Percentiles rank a stretch among this genome's conserved stretches.
Evolutionary conservation across 1,140 invertebrate genomes (phyloP).

Genomic region (Steinernema khuongi): DNA sequence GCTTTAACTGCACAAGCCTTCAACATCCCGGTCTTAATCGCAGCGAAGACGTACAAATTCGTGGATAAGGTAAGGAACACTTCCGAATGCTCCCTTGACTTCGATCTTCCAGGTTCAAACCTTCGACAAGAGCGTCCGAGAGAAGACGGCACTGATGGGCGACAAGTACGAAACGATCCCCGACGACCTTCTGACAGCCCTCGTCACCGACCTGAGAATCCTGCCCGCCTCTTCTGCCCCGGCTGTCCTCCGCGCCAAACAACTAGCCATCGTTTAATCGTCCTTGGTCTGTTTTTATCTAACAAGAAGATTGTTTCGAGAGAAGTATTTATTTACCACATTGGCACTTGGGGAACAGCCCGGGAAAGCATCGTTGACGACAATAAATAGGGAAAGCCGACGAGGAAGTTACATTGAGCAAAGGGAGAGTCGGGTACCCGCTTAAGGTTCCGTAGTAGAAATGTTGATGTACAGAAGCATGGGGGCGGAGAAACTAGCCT

Average conservation of each 20-base stretch:
- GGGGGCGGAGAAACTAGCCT: not conserved
- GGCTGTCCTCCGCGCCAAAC: conserved; percentile 35
- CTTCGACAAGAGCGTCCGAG: conserved; percentile 12
- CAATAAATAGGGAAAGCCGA: not conserved
- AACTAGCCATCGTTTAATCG: conserved; percentile 8
- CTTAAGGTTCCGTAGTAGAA: not conserved
- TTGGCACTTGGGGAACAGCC: not conserved
- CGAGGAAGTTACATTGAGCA: not conserved
- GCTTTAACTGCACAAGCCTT: conserved; percentile 23
- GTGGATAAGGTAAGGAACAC: conserved; percentile 35
- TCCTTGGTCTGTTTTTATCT: not conserved
- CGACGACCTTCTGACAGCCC: conserved; percentile 32
- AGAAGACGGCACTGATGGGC: conserved; percentile 19
- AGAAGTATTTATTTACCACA: conserved; percentile 9
- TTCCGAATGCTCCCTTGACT: not conserved
- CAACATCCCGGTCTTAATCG: conserved; percentile 35
- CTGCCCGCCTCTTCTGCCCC: conserved; percentile 40
- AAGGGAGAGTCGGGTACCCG: conserved; percentile 1
- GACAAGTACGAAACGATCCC: conserved; percentile 31
- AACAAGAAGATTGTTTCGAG: not conserved
- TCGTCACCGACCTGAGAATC: conserved; percentile 37
- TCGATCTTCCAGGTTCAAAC: conserved; percentile 20
- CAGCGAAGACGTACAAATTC: conserved; percentile 37
- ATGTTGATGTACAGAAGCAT: not conserved
- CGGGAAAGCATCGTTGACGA: not conserved